Conservation (phyloP, 2,888 invertebrate species). For the Hyposoter didymator region DNA sequence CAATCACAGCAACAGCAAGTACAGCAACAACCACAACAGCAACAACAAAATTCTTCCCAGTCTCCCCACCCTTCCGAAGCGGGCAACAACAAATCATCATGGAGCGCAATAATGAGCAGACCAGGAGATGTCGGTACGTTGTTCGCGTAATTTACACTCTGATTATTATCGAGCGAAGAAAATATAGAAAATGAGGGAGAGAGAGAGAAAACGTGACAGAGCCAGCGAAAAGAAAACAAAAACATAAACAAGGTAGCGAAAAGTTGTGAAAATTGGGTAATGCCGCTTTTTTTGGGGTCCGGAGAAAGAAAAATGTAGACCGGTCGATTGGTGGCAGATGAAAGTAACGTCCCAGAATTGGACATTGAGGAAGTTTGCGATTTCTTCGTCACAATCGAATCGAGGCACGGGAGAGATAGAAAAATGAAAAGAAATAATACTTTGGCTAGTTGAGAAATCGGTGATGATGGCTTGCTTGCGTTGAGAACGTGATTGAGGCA, state of each 20-base stretch:
- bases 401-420: background rate
- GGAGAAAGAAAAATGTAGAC: slow-evolving; percentile 15
- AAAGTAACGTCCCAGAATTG: slow-evolving; percentile 58
- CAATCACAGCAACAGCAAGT: slow-evolving; percentile 73
- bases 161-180: background rate
- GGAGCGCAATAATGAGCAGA: slow-evolving; percentile 84
- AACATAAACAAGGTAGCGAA: background rate
- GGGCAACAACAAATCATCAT: slow-evolving; percentile 82
- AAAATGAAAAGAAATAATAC: slow-evolving; percentile 5
- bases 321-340: slow-evolving; percentile 18
- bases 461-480: slow-evolving; percentile 47
- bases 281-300: slow-evolving; percentile 5
- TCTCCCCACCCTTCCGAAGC: slow-evolving; percentile 79
- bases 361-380: slow-evolving; percentile 57
- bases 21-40: slow-evolving; percentile 72
- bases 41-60: slow-evolving; percentile 78
- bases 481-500: slow-evolving; percentile 13
- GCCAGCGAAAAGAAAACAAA: background rate
- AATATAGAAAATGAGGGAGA: background rate
- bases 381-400: background rate
- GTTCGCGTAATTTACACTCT: background rate
- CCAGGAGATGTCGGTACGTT: slow-evolving; percentile 82
- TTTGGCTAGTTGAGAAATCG: slow-evolving; percentile 24
- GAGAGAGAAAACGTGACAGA: slow-evolving; percentile 21
- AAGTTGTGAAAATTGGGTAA: background rate